Evolutionary conservation across 2,888 invertebrate species (phyloP).

Genomic region (Melitaea athalia): DNA sequence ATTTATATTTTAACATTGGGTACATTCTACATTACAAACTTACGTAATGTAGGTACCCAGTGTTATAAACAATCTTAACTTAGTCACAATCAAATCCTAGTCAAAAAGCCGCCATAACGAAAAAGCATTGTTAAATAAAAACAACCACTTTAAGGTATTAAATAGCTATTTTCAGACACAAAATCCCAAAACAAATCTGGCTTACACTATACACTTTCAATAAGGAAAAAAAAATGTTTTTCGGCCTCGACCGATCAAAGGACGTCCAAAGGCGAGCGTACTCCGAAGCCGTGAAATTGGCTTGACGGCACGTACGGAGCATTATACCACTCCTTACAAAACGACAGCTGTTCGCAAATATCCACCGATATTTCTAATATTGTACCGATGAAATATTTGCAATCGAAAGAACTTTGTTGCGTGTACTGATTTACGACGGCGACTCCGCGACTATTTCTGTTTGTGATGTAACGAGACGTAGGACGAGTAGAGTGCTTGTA

Average conservation of each 20-base stretch:
- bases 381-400: slow-evolving; percentile 14
- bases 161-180: neutral
- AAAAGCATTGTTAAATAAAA: too few relatives aligned
- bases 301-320: slow-evolving; percentile 42
- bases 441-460: neutral
- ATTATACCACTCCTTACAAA: slow-evolving; percentile 37
- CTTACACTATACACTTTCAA: slow-evolving; percentile 32
- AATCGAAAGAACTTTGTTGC: slow-evolving; percentile 3
- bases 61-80: too few relatives aligned
- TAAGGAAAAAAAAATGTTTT: slow-evolving; percentile 32
- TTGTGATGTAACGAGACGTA: neutral
- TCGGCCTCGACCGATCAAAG: slow-evolving; percentile 37
- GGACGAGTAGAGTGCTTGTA: too few relatives aligned
- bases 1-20: too few relatives aligned
- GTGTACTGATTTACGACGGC: neutral
- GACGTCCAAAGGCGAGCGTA: slow-evolving; percentile 39
- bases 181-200: slow-evolving; percentile 15
- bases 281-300: slow-evolving; percentile 47
- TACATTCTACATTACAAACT: too few relatives aligned
- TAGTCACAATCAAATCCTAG: too few relatives aligned
- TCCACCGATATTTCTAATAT: slow-evolving; percentile 24
- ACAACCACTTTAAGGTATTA: neutral
- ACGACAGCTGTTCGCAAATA: slow-evolving; percentile 28
- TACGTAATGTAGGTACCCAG: too few relatives aligned
- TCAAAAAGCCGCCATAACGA: too few relatives aligned